Evolutionary conservation across 2,797 vertebrate genomes (phyloP).

Genomic region (Falco peregrinus): DNA sequence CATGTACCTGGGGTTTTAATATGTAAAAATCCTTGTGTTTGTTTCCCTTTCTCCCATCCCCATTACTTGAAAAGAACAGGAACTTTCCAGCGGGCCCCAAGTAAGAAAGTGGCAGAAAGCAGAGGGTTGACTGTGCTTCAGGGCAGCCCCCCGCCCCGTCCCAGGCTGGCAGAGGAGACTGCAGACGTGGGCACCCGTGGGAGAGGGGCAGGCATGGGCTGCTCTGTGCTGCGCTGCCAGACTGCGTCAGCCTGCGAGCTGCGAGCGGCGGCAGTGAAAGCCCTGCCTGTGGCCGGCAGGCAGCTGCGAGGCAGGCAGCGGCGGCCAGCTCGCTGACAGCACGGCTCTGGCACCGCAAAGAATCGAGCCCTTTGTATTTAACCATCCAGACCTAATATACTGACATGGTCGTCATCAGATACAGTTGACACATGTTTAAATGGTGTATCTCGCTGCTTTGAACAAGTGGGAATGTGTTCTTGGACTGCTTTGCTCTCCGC

Average conservation of each 20-base stretch:
- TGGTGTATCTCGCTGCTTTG: slow-evolving; percentile 30
- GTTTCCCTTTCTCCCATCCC: not conserved
- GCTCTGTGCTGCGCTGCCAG: not conserved
- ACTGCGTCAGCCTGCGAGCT: fast-evolving
- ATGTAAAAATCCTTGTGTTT: not conserved
- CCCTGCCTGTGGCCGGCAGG: not conserved
- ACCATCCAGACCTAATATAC: slow-evolving; percentile 52
- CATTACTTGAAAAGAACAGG: not conserved
- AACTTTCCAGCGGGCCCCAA: fast-evolving
- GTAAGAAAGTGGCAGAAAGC: not conserved
- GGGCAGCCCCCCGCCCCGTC: not conserved
- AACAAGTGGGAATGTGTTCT: slow-evolving; percentile 50
- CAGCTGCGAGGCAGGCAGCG: slow-evolving; percentile 22
- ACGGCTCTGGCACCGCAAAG: slow-evolving; percentile 11
- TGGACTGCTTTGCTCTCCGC: slow-evolving; percentile 1
- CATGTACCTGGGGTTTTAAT: not conserved
- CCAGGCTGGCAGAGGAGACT: not conserved
- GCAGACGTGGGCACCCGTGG: fast-evolving
- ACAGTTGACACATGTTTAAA: slow-evolving; percentile 51
- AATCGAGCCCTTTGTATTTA: slow-evolving; percentile 59
- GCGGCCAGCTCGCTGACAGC: not conserved
- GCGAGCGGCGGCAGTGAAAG: not conserved
- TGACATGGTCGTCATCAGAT: slow-evolving; percentile 65
- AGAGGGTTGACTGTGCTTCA: not conserved
- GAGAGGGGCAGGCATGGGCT: not conserved